Evolutionary conservation across 2,888 invertebrate genomes (phyloP).

Genomic region (Drosophila pseudotakahashii): DNA sequence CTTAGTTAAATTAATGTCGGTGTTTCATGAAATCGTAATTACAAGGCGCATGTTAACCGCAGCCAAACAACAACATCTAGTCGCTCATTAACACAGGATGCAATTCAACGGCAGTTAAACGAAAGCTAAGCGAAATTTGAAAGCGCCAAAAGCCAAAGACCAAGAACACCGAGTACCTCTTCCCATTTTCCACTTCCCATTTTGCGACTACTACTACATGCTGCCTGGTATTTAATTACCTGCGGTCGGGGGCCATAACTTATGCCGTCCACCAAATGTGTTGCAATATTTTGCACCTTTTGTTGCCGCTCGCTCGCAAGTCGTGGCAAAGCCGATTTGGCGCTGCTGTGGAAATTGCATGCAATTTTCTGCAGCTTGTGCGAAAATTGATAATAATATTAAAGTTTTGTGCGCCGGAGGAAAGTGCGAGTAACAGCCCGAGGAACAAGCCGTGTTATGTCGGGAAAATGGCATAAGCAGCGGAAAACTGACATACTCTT

Average conservation of each 20-base stretch:
- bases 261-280: slow-evolving; percentile 55
- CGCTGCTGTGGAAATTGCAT: slow-evolving; percentile 42
- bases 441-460: slow-evolving; percentile 32
- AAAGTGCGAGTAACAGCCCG: slow-evolving; percentile 38
- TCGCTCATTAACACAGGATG: slow-evolving; percentile 47
- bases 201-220: slow-evolving; percentile 8
- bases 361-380: slow-evolving; percentile 52
- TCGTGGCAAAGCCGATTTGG: slow-evolving; percentile 10
- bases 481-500: slow-evolving; percentile 19
- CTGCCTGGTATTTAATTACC: slow-evolving; percentile 51
- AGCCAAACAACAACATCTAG: slow-evolving; percentile 27
- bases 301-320: slow-evolving; percentile 4
- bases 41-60: slow-evolving; percentile 44
- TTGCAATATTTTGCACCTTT: slow-evolving; percentile 49
- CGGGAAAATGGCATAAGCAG: background rate
- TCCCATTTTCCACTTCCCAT: background rate
- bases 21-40: slow-evolving; percentile 52
- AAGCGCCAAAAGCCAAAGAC: slow-evolving; percentile 16
- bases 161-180: slow-evolving; percentile 2
- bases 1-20: slow-evolving; percentile 30
- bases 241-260: slow-evolving; percentile 52
- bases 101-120: slow-evolving; percentile 45
- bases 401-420: slow-evolving; percentile 36
- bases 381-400: slow-evolving; percentile 57
- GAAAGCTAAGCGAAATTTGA: slow-evolving; percentile 48